A percentile compares a stretch with the other conserved stretches of the same genome.
phyloP scores from a whole-genome alignment of 2,113 vertebrate species.

The Mirza zaza region DNA sequence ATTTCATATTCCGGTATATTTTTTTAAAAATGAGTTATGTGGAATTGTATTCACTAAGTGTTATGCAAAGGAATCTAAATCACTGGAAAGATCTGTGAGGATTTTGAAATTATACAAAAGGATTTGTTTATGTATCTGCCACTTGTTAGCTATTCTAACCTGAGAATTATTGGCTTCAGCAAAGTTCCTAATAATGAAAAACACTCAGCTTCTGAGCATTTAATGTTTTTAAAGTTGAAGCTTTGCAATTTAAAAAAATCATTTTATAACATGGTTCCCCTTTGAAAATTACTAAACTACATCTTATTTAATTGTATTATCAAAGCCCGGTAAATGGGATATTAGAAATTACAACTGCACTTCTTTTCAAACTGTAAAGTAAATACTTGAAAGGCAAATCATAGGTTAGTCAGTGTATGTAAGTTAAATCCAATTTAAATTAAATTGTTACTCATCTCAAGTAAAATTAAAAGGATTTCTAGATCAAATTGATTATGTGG shows the following conservation, averaged over 20 bases:
- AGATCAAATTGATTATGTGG: not conserved
- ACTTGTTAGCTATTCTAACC: not conserved
- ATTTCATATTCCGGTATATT: not conserved
- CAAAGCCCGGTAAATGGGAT: slow-evolving; percentile 13
- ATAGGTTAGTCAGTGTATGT: not conserved
- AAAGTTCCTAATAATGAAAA: not conserved
- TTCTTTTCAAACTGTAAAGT: not conserved
- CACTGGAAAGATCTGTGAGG: not conserved
- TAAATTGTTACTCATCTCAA: slow-evolving; percentile 19
- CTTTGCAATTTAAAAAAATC: not conserved
- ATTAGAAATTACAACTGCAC: not conserved
- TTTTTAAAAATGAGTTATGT: not conserved
- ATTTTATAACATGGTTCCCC: not conserved
- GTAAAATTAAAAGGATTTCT: not conserved
- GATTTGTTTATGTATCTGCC: not conserved
- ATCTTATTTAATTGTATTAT: not conserved
- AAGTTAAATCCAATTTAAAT: not conserved
- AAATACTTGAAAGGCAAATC: not conserved
- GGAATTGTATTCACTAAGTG: not conserved
- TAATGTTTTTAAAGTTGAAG: not conserved
- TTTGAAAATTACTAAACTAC: not conserved
- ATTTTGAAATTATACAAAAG: not conserved
- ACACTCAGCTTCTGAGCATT: not conserved
- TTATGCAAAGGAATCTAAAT: not conserved
- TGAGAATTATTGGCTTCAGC: not conserved